Conservation (phyloP, 2,888 invertebrate genomes). For the Eupithecia abbreviata region DNA sequence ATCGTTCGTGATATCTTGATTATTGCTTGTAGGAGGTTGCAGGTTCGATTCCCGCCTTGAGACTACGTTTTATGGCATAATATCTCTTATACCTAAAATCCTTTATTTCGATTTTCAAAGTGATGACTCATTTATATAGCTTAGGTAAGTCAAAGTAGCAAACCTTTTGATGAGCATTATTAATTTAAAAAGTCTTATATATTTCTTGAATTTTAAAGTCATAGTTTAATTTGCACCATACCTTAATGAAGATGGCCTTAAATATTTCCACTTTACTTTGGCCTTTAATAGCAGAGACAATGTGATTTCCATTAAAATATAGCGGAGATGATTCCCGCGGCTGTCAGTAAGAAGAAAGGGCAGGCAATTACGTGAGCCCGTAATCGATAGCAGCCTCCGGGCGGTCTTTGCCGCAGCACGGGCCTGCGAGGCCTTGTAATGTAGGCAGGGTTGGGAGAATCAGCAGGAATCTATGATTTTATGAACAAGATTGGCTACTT, state of each 20-base stretch:
- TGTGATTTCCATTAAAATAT: conserved; percentile 36
- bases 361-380: conserved; percentile 65
- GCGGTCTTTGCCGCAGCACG: conserved; percentile 44
- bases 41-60: too few species aligned
- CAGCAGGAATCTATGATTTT: neutral
- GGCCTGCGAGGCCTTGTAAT: conserved; percentile 7
- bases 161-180: neutral
- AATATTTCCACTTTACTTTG: neutral
- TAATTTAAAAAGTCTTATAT: neutral
- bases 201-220: neutral
- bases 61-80: neutral
- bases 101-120: neutral
- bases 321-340: conserved; percentile 52
- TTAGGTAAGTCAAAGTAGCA: neutral
- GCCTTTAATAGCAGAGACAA: neutral
- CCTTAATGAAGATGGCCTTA: neutral
- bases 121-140: neutral
- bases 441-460: neutral
- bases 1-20: neutral
- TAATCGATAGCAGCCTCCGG: conserved; percentile 63
- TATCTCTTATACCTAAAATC: neutral
- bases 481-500: neutral
- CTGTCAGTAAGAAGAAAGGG: conserved; percentile 71
- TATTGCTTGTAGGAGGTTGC: too few species aligned
- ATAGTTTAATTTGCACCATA: neutral